Evolutionary conservation across 2,797 vertebrate genomes (phyloP), one percentile per base, ranked within the genome.

Genomic region (Leptodactylus fallax): DNA sequence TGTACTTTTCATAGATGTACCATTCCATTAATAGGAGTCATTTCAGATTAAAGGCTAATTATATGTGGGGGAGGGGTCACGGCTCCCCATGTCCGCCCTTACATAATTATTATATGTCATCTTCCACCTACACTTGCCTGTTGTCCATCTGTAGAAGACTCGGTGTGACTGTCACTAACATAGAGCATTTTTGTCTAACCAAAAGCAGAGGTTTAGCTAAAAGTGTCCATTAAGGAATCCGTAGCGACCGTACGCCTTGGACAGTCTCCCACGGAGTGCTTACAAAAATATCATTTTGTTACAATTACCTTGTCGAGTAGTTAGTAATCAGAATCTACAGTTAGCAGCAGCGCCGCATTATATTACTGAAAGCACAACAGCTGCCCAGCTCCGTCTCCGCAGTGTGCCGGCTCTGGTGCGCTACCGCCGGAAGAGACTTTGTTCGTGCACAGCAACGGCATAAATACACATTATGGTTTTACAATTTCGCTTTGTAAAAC

Each of bases 81-180:
- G 10, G 23, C 12, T 58, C 49, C 45, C 36, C 63, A 25, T 83
- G 49, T 78, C 86, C n/a, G 67, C 89, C 86, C 67, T 10, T 71
- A 87, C 88, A 85, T 94, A 94, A 93, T 93, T 94, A 92, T 90
- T 92, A 91, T 87, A 88, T 93, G 91, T 89, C 92, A 92, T 63
- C 87, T 93, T 16, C 16, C 58, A 88, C 90, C 90, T 90, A 90
- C 81, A 17, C 80, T 74, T 0, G 23, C 90, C 91, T 90, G 88
- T 86, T 90, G 0, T 1, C 21, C 47, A 74, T 89, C 86, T 79
- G 76, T 74, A 88, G 89, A 71, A 90, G 91, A 69, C 76, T 49
- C 86, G 83, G 90, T 85, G 89, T 82, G 86, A 83, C 91, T 93
- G 89, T 91, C 80, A 1, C 25, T 21, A 77, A 49, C 90, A 65